A percentile compares a stretch with the other conserved stretches of the same genome.
Conservation (phyloP, 2,888 invertebrate species). For the Hyles lineata region DNA sequence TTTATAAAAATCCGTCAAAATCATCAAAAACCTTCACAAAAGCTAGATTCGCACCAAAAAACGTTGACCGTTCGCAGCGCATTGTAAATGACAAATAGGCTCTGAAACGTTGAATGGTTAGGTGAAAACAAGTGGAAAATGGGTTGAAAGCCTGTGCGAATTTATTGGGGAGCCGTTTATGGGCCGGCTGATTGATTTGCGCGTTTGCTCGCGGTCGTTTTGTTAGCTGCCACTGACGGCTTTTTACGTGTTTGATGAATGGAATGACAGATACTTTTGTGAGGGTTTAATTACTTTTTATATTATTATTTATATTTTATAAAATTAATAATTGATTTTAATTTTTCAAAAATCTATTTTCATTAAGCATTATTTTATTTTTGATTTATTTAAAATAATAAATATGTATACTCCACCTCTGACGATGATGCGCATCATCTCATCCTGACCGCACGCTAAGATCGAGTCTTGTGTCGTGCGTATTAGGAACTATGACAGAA, state of each 20-base stretch:
- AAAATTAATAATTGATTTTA: no score
- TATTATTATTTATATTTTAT: not conserved
- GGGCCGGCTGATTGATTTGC: slow-evolving; percentile 66
- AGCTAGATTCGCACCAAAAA: not conserved
- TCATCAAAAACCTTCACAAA: not conserved
- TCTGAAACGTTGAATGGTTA: slow-evolving; percentile 42
- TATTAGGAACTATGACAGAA: no score
- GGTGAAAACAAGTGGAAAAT: slow-evolving; percentile 79
- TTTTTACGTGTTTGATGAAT: slow-evolving; percentile 20
- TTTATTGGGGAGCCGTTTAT: slow-evolving; percentile 68
- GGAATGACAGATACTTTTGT: slow-evolving; percentile 1
- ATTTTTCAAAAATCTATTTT: no score
- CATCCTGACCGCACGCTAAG: no score
- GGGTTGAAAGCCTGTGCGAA: slow-evolving; percentile 56
- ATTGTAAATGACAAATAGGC: slow-evolving; percentile 27
- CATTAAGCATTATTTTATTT: no score
- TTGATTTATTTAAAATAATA: no score
- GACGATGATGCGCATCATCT: no score
- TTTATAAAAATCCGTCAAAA: not conserved
- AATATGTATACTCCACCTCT: no score
- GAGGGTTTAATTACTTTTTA: not conserved
- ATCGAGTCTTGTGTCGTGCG: no score
- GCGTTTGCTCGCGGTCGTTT: slow-evolving; percentile 16
- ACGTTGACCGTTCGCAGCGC: slow-evolving; percentile 16
- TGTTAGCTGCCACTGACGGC: slow-evolving; percentile 10